Percentiles rank a stretch among this genome's conserved stretches.
phyloP scores from a whole-genome alignment of 2,113 vertebrate species.

The Paracanthobrama guichenoti region DNA sequence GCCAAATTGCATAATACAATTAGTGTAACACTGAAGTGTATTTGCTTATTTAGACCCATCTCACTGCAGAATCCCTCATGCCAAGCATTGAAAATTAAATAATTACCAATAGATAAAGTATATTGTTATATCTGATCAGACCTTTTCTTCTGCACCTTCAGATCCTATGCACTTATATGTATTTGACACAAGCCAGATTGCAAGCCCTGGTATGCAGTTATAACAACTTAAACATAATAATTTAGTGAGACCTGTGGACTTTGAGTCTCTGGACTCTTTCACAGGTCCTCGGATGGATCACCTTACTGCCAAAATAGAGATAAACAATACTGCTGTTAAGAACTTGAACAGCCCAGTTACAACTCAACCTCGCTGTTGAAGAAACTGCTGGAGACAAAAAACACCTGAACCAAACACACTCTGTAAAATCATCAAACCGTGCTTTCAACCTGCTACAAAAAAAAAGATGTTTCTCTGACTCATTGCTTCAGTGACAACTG shows the following conservation, averaged over 20 bases:
- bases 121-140: background rate
- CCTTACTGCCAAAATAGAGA: conserved; percentile 10
- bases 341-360: background rate
- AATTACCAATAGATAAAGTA: background rate
- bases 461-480: conserved; percentile 6
- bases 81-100: background rate
- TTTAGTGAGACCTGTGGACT: conserved; percentile 18
- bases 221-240: conserved; percentile 25
- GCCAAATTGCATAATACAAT: background rate
- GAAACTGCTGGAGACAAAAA: background rate
- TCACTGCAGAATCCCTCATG: background rate
- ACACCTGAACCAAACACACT: background rate
- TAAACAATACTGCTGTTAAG: background rate
- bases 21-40: background rate
- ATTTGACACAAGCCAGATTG: conserved; percentile 16
- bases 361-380: background rate
- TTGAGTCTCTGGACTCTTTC: conserved; percentile 34
- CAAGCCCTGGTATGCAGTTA: conserved; percentile 2
- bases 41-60: background rate
- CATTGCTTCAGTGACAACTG: conserved; percentile 8
- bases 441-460: background rate
- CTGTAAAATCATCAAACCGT: background rate
- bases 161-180: background rate
- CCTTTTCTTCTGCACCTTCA: background rate
- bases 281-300: conserved; percentile 1